phyloP scores from a whole-genome alignment of 2,797 vertebrate genomes.

The Galaxias olidus region DNA sequence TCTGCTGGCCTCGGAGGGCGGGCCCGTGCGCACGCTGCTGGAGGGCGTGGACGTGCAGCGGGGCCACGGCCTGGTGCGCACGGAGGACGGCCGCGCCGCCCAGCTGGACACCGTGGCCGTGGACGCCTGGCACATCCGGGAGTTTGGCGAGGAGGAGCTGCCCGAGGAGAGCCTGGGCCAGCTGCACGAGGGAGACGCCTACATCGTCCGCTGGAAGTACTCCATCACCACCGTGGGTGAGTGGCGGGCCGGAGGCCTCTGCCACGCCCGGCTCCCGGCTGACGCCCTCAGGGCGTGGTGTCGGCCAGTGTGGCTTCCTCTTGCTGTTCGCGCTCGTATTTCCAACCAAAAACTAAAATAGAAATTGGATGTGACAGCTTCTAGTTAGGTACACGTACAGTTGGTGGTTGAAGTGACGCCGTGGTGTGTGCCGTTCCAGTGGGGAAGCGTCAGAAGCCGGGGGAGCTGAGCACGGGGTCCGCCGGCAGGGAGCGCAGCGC shows the following conservation, averaged over 20 bases:
- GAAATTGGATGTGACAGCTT: no score
- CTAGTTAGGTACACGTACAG: no score
- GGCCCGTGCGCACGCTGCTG: constrained; percentile 57
- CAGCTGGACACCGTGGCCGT: constrained; percentile 72
- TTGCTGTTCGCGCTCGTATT: no score
- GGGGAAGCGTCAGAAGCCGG: constrained; percentile 76
- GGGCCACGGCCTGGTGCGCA: constrained; percentile 73
- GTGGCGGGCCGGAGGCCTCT: no score
- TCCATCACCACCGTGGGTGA: constrained; percentile 79
- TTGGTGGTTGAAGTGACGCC: background rate
- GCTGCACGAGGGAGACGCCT: constrained; percentile 77
- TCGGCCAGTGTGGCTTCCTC: no score
- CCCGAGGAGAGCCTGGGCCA: constrained; percentile 72
- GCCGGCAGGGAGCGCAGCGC: constrained; percentile 76
- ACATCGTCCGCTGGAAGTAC: constrained; percentile 83
- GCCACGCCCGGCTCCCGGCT: no score
- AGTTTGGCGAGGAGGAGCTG: constrained; percentile 77
- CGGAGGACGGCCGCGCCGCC: constrained; percentile 73
- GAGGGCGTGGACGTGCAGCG: constrained; percentile 79
- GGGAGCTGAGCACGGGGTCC: constrained; percentile 69
- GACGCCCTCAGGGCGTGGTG: no score
- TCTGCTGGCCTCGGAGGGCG: constrained; percentile 61
- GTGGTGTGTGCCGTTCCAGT: constrained; percentile 56
- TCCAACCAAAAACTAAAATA: no score
- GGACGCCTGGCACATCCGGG: constrained; percentile 79